Base-by-base conservation (phyloP, 2,797 vertebrate genomes). In the Lagodon rhomboides region DNA sequence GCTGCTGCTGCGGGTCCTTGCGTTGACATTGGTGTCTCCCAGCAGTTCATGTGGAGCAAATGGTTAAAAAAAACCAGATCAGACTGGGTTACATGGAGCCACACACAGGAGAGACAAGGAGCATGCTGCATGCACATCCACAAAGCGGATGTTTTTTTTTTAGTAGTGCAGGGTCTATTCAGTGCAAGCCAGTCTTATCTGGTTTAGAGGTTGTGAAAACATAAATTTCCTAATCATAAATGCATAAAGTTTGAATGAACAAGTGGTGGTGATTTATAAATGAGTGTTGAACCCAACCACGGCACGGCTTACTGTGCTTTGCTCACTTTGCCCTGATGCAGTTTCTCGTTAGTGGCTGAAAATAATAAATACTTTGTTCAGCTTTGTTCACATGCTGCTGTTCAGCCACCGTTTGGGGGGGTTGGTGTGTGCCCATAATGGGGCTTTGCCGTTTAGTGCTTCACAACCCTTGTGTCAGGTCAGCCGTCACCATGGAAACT, bases 401-500 rank as follows among this genome's bases (percentile, higher is more conserved):
- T 81, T 78, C 75, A 82, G 69, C 54, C 69, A 34, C 75, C 79
- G 68, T 88, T 77, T 85, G 70, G 79, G 86, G 79, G 86, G 76
- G 85, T 80, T 83, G 73, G 79, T 85, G 77, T 62, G 77, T 53
- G 51, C 41, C 53, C 58, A 85, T 88, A 82, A 85, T 67, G 22
- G 86, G 70, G 62, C 81, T 77, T 86, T 82, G 73, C 80, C 86
- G 85, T 89, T 87, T 86, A 83, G 76, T 55, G 84, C 81, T 86
- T 86, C 77, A 68, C 73, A 89, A 77, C 58, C 70, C 66, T 73
- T 77, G 79, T 91, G 88, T 80, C 83, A 78, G 90, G 89, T 93
- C 92, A 89, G 79, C 65, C 65, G 75, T 95, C 85, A 58, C 93
- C 90, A 94, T 94, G 77, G 93, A 88, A 91, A 93, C 92, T 61